phyloP scores from a whole-genome alignment of 2,888 invertebrate species.

The Volucella inflata region DNA sequence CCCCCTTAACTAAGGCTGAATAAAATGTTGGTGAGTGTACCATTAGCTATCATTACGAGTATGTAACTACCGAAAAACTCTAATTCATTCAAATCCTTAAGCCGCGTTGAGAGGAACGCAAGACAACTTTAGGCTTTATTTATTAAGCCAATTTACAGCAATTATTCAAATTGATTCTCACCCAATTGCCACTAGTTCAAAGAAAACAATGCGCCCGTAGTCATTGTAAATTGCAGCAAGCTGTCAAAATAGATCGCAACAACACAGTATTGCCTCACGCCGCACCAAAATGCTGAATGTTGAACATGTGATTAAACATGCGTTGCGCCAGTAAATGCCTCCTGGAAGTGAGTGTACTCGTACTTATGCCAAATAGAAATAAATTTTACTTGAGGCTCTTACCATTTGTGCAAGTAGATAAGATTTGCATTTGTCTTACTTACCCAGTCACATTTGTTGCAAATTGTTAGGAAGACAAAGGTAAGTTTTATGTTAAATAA shows the following conservation, averaged over 20 bases:
- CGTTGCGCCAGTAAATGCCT: slow-evolving; percentile 41
- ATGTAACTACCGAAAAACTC: too few relatives aligned
- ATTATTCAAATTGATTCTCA: slow-evolving; percentile 64
- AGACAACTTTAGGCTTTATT: slow-evolving; percentile 25
- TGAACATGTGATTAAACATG: slow-evolving; percentile 54
- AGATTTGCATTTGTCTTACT: not conserved
- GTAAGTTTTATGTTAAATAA: not conserved
- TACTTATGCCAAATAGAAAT: slow-evolving; percentile 26
- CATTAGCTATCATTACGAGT: too few relatives aligned
- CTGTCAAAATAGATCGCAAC: slow-evolving; percentile 50
- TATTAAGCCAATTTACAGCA: slow-evolving; percentile 50
- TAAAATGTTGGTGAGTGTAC: too few relatives aligned
- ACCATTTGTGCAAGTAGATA: not conserved
- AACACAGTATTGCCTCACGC: not conserved
- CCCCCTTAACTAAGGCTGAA: too few relatives aligned
- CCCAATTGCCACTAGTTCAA: slow-evolving; percentile 59
- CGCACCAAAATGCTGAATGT: slow-evolving; percentile 19
- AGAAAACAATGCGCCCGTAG: slow-evolving; percentile 51
- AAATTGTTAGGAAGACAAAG: not conserved
- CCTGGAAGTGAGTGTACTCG: slow-evolving; percentile 20
- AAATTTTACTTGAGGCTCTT: slow-evolving; percentile 28
- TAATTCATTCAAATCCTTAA: too few relatives aligned
- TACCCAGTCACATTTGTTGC: not conserved
- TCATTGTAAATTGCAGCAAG: slow-evolving; percentile 26
- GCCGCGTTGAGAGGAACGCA: not conserved